These are phyloP conservation scores for Eubucco bourcierii DNA, from an alignment of 2,113 vertebrate species.

Conservation along the genomic window DNA sequence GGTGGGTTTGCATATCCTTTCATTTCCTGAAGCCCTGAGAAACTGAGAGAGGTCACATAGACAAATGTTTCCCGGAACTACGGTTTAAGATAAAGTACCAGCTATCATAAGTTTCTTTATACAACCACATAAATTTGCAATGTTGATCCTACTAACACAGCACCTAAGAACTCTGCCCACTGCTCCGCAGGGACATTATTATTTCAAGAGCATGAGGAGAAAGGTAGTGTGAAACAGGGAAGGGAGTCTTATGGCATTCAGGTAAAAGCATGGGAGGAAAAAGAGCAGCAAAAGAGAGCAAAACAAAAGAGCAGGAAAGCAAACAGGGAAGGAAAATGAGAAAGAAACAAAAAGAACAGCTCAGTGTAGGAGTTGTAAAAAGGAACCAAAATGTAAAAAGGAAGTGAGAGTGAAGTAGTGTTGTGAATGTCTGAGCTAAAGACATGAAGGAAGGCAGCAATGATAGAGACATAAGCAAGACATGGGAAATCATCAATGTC, in stretches of 20 bases:
- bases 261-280: neutral
- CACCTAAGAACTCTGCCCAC: neutral
- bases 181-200: accelerated
- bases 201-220: neutral
- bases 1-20: neutral
- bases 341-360: neutral
- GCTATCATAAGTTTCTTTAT: neutral
- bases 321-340: neutral
- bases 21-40: neutral
- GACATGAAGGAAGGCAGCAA: neutral
- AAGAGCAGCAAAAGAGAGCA: neutral
- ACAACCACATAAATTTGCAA: neutral
- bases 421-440: neutral
- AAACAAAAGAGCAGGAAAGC: neutral
- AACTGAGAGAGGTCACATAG: neutral
- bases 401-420: neutral
- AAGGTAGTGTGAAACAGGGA: neutral
- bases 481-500: accelerated
- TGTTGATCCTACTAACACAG: neutral
- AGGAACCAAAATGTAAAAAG: neutral
- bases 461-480: neutral
- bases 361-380: neutral
- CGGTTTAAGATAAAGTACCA: neutral
- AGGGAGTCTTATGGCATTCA: neutral
- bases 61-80: neutral